phyloP scores from a whole-genome alignment of 1,140 invertebrate species.

The Parasteatoda tepidariorum region DNA sequence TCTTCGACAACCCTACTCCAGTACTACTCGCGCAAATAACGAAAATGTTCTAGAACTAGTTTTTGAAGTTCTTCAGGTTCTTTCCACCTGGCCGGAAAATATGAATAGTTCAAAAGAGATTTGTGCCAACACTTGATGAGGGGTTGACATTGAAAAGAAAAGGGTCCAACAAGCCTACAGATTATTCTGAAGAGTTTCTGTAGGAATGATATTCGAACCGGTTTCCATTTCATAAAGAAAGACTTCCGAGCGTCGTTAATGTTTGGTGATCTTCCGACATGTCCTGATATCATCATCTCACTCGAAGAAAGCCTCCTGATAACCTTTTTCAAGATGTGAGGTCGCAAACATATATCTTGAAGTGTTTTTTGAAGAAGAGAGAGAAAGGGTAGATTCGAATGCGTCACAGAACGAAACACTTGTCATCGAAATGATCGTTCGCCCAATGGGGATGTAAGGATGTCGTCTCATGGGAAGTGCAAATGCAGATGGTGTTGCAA shows the following conservation, averaged over 20 bases:
- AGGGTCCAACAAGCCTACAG: neutral
- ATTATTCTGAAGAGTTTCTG: neutral
- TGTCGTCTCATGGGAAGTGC: too few species aligned
- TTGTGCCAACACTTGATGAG: neutral
- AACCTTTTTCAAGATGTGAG: too few species aligned
- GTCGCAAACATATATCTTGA: too few species aligned
- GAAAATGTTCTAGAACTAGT: neutral
- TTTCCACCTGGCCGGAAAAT: constrained; percentile 1
- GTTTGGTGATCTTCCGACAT: neutral
- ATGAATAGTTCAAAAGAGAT: neutral
- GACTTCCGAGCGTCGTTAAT: neutral
- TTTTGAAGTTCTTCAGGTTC: neutral
- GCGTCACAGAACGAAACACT: too few species aligned
- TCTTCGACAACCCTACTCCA: neutral
- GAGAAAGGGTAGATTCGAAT: too few species aligned
- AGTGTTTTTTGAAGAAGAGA: too few species aligned
- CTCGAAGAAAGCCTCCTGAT: too few species aligned
- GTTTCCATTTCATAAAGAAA: constrained; percentile 10
- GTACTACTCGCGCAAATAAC: neutral
- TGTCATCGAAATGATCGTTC: too few species aligned
- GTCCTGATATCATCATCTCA: too few species aligned
- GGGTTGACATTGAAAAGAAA: neutral
- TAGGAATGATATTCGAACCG: neutral
- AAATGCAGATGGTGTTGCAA: too few species aligned
- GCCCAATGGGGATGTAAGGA: too few species aligned